These are phyloP conservation scores for Galeopterus variegatus DNA, from an alignment of 2,113 vertebrate species.

Conservation along the genomic window DNA sequence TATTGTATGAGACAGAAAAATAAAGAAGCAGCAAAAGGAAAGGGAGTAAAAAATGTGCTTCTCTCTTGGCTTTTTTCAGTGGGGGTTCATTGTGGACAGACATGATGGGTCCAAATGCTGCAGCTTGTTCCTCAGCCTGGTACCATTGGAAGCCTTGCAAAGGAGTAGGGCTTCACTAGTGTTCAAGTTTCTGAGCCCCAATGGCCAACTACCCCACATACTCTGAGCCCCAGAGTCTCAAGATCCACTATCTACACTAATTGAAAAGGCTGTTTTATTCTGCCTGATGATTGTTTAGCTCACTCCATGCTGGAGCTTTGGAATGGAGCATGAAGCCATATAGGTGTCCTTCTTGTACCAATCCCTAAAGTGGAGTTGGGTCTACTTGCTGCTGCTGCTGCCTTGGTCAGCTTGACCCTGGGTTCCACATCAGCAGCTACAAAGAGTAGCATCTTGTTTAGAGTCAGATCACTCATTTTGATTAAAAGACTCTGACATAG, in stretches of 20 bases:
- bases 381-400: background rate
- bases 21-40: background rate
- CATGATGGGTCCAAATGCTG: background rate
- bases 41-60: background rate
- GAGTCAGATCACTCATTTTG: background rate
- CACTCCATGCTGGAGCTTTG: background rate
- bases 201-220: background rate
- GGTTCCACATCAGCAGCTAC: slow-evolving; percentile 38
- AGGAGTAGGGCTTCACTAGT: background rate
- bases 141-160: background rate
- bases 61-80: background rate
- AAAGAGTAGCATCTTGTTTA: slow-evolving; percentile 25
- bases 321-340: background rate
- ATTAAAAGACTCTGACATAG: background rate
- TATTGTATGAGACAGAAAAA: background rate
- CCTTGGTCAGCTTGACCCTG: background rate
- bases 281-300: background rate
- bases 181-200: background rate
- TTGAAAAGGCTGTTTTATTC: background rate
- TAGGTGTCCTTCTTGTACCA: background rate
- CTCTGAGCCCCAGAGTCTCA: background rate
- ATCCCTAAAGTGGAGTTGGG: background rate
- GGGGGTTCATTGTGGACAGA: background rate
- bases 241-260: background rate
- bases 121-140: background rate